Base-by-base conservation (phyloP, 2,888 invertebrate genomes). In the Deladenus siricidicola region DNA sequence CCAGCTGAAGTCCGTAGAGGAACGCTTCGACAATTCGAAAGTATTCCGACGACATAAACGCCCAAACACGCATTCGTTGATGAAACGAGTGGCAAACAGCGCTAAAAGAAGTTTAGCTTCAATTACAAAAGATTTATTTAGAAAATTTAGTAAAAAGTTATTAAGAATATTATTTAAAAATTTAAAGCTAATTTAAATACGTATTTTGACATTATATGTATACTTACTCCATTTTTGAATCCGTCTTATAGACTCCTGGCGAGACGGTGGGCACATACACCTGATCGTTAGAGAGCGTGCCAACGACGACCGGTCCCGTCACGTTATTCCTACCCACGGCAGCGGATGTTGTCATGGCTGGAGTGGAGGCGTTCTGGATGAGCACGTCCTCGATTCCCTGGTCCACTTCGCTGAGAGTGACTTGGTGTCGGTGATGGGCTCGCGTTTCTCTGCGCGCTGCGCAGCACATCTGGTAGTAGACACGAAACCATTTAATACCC, bases 401-500 rank as follows among this genome's bases (percentile, higher is more conserved):
- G 17, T 42, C 26, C 42, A n/a, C n/a, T n/a, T n/a, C n/a, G n/a
- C n/a, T n/a, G n/a, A n/a, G n/a, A n/a, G n/a, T n/a, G n/a, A n/a
- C n/a, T n/a, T n/a, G n/a, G n/a, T n/a, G n/a, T n/a, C n/a, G n/a
- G n/a, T n/a, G n/a, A n/a, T n/a, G n/a, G n/a, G n/a, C n/a, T n/a
- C n/a, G n/a, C n/a, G n/a, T n/a, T n/a, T n/a, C n/a, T n/a, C n/a
- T n/a, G n/a, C n/a, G n/a, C 4, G 50, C 26, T 17, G 48, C 26
- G 39, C 26, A 60, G 29, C 52, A 26, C 45, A 42, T 42, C 39
- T 59, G 23, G 42, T 47, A 52, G 56, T 50, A 29, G 30, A 57
- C 24, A 23, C 78, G 69, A 59, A 76, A 87, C 82, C 89, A 91
- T 83, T 94, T 96, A 2, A 98, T 84, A 0, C 91, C 93, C 84